phyloP scores from a whole-genome alignment of 64 coral and sea anemone genomes.

The Montipora capricornis region DNA sequence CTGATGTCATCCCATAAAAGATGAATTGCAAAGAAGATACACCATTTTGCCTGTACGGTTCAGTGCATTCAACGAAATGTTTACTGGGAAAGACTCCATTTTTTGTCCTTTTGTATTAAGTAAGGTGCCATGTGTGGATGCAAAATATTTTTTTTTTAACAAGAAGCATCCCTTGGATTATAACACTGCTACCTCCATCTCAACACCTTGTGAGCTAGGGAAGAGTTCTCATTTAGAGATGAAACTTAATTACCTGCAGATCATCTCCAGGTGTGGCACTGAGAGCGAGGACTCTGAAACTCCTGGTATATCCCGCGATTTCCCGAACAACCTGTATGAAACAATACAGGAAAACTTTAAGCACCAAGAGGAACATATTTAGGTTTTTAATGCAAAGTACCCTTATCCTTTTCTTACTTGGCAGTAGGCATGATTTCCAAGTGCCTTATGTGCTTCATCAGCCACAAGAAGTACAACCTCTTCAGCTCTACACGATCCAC shows the following conservation, averaged over 20 bases:
- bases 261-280: conserved; percentile 98
- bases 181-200: no score
- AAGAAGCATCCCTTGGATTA: no score
- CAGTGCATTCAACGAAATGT: no score
- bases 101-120: no score
- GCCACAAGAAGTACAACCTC: conserved; percentile 91
- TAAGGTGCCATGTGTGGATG: no score
- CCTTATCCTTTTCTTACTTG: conserved; percentile 57
- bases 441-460: conserved; percentile 98
- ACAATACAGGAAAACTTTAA: background rate
- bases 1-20: no score
- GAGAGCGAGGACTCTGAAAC: conserved; percentile 88
- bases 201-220: no score
- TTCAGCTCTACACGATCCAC: conserved; percentile 90
- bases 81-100: no score
- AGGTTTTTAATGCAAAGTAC: background rate
- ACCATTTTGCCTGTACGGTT: no score
- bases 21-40: no score
- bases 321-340: conserved; percentile 83
- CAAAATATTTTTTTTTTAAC: no score
- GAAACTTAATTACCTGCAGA: conserved; percentile 61
- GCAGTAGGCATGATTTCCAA: conserved; percentile 96
- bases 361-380: background rate
- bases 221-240: no score
- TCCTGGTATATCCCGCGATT: conserved; percentile 84